These are phyloP conservation scores for Mya arenaria DNA, from an alignment of 1,140 invertebrate species.

Conservation along the genomic window DNA sequence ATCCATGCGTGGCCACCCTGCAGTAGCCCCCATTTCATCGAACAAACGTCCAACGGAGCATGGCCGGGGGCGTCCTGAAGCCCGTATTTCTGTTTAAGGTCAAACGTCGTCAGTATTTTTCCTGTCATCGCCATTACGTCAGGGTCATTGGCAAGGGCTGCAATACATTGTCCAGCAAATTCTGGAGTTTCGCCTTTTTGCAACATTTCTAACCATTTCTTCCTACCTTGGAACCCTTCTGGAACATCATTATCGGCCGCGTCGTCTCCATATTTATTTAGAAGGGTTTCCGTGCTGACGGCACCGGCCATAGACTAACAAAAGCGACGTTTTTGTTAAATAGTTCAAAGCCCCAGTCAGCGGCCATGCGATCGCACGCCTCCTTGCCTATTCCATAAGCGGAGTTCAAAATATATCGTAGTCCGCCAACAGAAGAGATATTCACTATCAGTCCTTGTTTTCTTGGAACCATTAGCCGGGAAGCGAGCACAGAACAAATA, in stretches of 20 bases:
- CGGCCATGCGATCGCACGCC: slow-evolving; percentile 79
- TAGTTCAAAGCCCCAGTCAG: slow-evolving; percentile 79
- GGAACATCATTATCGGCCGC: not conserved
- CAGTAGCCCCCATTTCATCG: not conserved
- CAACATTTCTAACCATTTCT: slow-evolving; percentile 30
- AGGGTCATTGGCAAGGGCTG: slow-evolving; percentile 61
- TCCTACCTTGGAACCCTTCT: not conserved
- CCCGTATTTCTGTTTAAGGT: not conserved
- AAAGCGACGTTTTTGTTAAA: slow-evolving; percentile 75
- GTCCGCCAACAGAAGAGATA: slow-evolving; percentile 81
- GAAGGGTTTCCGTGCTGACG: slow-evolving; percentile 78
- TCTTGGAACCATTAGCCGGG: slow-evolving; percentile 79
- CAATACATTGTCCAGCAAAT: slow-evolving; percentile 74
- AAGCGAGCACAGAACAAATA: slow-evolving; percentile 79
- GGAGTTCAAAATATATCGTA: slow-evolving; percentile 80
- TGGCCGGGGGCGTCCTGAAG: not conserved
- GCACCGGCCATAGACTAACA: slow-evolving; percentile 81
- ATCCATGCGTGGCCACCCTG: not conserved
- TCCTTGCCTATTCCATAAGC: slow-evolving; percentile 80
- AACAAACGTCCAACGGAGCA: slow-evolving; percentile 8
- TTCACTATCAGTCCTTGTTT: slow-evolving; percentile 81
- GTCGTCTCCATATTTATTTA: not conserved
- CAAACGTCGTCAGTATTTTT: not conserved
- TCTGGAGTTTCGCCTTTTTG: slow-evolving; percentile 69
- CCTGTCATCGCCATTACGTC: not conserved